Evolutionary conservation across 1,140 invertebrate genomes (phyloP), one percentile per base, ranked within the genome.

Genomic region (Megalopta genalis): DNA sequence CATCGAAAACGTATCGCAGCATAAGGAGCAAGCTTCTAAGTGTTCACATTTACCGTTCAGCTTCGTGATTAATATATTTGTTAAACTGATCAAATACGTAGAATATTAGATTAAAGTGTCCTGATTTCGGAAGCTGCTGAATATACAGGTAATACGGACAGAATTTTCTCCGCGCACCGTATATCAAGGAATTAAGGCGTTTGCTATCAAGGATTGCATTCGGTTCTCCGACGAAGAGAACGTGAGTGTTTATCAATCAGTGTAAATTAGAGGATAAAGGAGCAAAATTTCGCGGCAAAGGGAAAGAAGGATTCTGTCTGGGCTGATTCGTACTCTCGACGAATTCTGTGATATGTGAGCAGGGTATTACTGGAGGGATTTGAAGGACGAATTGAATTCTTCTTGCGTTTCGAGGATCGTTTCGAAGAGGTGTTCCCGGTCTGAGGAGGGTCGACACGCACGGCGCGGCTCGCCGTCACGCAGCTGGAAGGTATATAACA

Each of bases 401-500:
- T 63, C 27, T 16, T 63, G 60, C 60, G 60, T 37, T 16, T 12
- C 16, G 60, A 63, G 60, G 14, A 18, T 27, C 5, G 25, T 37
- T 63, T 0, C 25, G 18, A 14, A 2, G 37, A 37, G 60, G 60
- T 63, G 52, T 54, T n/a, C 9, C 9, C 4, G 4, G 60, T 14
- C 1, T 21, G 25, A 25, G 42, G 10, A 66, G 64, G 64, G 25
- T 32, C 49, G 49, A 69, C 70, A 66, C 77, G 59, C 42, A 69
- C 59, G 65, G 59, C 59, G 52, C 52, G 21, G 54, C 8, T 49
- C 39, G 81, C 52, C 63, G 81, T 80, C 81, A 82, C 81, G 81
- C 80, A 76, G 21, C 65, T 76, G 57, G 70, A 54, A 60, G 59
- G 54, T 59, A 64, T 54, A 65, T 65, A 78, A 78, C 68, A 57